Evolutionary conservation across 2,113 vertebrate species (phyloP).

Genomic region (Henicopernis longicauda): DNA sequence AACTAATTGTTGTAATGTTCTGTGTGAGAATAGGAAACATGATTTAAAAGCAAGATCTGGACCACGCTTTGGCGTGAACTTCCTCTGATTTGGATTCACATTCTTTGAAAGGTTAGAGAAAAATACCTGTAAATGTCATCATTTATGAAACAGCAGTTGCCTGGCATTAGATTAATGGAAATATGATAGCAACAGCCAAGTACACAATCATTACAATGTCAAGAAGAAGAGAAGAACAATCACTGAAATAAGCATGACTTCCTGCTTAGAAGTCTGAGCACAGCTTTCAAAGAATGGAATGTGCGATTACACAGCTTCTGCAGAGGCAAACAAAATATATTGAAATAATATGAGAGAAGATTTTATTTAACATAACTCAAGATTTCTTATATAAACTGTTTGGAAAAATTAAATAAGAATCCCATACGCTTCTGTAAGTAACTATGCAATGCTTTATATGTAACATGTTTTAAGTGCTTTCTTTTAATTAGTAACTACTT

Average conservation of each 20-base stretch:
- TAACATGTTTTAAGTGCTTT: neutral
- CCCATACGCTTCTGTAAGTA: neutral
- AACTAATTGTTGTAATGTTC: slow-evolving; percentile 12
- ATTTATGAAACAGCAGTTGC: slow-evolving; percentile 8
- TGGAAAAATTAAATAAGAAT: neutral
- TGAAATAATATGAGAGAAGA: neutral
- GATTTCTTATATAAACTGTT: neutral
- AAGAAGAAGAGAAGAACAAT: slow-evolving; percentile 6
- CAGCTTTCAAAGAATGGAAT: slow-evolving; percentile 22
- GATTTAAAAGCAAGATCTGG: slow-evolving; percentile 5
- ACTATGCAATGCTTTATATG: neutral
- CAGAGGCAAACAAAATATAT: neutral
- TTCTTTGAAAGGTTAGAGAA: slow-evolving; percentile 12
- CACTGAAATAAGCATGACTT: neutral
- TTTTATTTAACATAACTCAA: neutral
- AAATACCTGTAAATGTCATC: slow-evolving; percentile 26
- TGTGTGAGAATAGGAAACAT: slow-evolving; percentile 13
- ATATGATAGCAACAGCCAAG: slow-evolving; percentile 5
- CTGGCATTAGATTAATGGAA: slow-evolving; percentile 36
- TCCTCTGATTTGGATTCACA: slow-evolving; percentile 1
- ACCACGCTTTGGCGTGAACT: neutral
- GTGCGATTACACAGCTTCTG: neutral
- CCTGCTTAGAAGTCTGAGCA: neutral
- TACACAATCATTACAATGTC: neutral
- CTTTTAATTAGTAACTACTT: neutral